A percentile compares a stretch with the other conserved stretches of the same genome.
Conservation (phyloP, 2,113 vertebrate genomes). For the Mormoops blainvillei region DNA sequence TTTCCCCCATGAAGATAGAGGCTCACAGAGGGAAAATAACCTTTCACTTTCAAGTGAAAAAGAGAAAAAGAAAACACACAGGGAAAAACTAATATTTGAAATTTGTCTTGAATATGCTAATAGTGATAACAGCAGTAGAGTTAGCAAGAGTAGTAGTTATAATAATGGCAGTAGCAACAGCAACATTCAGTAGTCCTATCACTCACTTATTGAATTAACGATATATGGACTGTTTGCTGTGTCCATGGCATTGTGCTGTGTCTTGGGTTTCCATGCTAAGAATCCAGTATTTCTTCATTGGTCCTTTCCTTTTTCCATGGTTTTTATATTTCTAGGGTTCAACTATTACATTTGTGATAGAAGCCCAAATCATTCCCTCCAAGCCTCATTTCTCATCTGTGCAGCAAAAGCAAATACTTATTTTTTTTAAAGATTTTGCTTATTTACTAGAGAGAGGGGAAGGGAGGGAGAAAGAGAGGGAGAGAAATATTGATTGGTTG, state of each 20-base stretch:
- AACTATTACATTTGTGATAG: neutral
- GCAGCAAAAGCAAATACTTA: neutral
- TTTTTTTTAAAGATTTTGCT: too few species aligned
- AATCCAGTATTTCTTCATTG: neutral
- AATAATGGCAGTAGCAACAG: neutral
- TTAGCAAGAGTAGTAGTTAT: neutral
- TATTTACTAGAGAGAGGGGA: too few species aligned
- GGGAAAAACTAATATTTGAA: neutral
- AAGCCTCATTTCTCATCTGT: neutral
- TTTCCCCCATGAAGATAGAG: neutral
- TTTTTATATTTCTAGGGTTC: neutral
- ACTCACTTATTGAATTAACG: neutral
- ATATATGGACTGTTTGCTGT: neutral
- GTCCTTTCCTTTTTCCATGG: neutral
- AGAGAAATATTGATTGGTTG: too few species aligned
- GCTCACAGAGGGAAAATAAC: neutral
- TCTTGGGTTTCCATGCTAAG: neutral
- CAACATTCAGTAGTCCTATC: neutral
- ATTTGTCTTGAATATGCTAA: neutral
- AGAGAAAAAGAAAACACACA: neutral
- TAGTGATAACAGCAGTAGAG: neutral
- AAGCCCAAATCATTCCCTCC: neutral
- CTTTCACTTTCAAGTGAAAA: neutral
- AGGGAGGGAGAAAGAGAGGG: too few species aligned
- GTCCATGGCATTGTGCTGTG: neutral